A percentile compares a stretch with the other conserved stretches of the same genome.
These are phyloP conservation scores for Sciurus vulgaris DNA, from an alignment of 2,797 vertebrate species.

Conservation along the genomic window DNA sequence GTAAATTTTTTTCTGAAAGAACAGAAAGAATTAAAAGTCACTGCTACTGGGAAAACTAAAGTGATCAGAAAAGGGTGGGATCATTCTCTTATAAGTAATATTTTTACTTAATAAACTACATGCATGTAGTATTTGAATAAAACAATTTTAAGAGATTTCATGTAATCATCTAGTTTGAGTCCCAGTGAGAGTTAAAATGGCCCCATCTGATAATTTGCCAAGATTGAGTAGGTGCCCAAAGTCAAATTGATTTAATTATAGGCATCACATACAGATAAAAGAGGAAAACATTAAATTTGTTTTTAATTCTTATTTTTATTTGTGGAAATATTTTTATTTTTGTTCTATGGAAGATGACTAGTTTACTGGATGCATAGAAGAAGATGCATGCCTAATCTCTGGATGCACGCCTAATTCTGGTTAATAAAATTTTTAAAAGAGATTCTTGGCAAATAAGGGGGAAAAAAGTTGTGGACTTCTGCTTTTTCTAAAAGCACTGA, in stretches of 20 bases:
- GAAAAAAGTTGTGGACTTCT: background rate
- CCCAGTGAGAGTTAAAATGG: background rate
- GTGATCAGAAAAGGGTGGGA: background rate
- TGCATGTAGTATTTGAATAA: background rate
- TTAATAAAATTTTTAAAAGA: constrained; percentile 52
- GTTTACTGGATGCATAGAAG: background rate
- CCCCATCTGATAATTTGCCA: background rate
- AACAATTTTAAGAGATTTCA: constrained; percentile 17
- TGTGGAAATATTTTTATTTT: constrained; percentile 2
- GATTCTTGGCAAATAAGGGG: constrained; percentile 29
- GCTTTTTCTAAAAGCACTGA: too few species aligned
- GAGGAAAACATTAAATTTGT: background rate
- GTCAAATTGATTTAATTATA: constrained; percentile 39
- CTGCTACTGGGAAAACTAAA: background rate
- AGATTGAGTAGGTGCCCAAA: background rate
- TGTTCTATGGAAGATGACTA: background rate
- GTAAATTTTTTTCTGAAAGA: background rate
- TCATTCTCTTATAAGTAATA: background rate
- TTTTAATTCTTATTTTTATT: constrained; percentile 43
- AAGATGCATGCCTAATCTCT: background rate
- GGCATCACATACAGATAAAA: background rate
- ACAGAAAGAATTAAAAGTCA: background rate
- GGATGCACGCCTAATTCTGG: background rate
- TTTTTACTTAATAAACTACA: background rate
- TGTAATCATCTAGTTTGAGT: background rate